phyloP scores from a whole-genome alignment of 2,113 vertebrate genomes.

The Herpetotheres cachinnans region DNA sequence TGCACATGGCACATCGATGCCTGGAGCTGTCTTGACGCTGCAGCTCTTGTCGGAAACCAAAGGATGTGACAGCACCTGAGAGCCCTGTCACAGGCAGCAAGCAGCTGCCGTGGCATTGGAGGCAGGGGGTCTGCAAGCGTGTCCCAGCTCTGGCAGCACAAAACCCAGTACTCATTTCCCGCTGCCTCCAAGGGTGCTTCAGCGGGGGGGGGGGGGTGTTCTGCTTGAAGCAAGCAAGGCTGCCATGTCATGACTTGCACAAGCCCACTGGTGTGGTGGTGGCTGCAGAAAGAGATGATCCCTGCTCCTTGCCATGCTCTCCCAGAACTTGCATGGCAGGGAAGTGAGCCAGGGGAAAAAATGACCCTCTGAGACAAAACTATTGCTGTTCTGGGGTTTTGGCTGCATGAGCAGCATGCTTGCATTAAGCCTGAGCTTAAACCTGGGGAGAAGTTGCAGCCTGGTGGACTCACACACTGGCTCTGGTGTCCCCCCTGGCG shows the following conservation, averaged over 20 bases:
- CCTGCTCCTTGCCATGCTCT: rapidly evolving
- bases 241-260: neutral
- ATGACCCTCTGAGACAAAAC: neutral
- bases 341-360: neutral
- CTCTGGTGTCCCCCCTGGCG: neutral
- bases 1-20: neutral
- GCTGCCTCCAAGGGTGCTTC: neutral
- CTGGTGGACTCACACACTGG: neutral
- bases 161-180: neutral
- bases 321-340: neutral
- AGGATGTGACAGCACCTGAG: conserved; percentile 7
- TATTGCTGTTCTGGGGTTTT: neutral
- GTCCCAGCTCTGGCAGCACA: neutral
- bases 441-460: neutral
- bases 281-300: neutral
- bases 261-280: neutral
- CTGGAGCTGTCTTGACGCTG: rapidly evolving
- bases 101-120: rapidly evolving
- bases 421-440: neutral
- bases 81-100: neutral
- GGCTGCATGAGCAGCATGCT: neutral
- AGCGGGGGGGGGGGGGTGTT: neutral
- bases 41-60: neutral
- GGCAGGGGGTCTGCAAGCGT: rapidly evolving
- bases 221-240: neutral